Evolutionary conservation across 2,888 invertebrate genomes (phyloP).

Genomic region (Ophion slaviceki): DNA sequence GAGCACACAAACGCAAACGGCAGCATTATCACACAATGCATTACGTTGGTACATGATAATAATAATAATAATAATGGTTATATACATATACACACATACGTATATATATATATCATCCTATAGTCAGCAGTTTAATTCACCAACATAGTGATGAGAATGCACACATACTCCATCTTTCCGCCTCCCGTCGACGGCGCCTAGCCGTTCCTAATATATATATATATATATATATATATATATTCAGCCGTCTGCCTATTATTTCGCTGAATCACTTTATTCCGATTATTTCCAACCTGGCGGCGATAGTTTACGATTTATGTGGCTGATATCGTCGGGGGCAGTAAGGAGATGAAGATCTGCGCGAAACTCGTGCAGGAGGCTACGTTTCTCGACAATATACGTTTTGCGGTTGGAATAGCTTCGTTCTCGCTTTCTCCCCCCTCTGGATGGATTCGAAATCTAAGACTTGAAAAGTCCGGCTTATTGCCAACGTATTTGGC

Average conservation of each 20-base stretch:
- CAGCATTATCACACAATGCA: slow-evolving; percentile 62
- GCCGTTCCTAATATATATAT: slow-evolving; percentile 3
- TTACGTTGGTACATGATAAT: slow-evolving; percentile 57
- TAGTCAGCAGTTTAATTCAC: slow-evolving; percentile 2
- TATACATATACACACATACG: slow-evolving; percentile 19
- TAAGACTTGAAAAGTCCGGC: slow-evolving; percentile 54
- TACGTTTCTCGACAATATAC: slow-evolving; percentile 54
- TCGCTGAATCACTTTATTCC: slow-evolving; percentile 77
- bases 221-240: slow-evolving; percentile 21
- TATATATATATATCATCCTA: background rate
- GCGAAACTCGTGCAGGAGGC: slow-evolving; percentile 53
- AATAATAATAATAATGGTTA: background rate
- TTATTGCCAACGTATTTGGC: slow-evolving; percentile 52
- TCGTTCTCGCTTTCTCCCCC: slow-evolving; percentile 22
- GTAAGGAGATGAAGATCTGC: slow-evolving; percentile 23
- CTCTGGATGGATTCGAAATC: slow-evolving; percentile 7
- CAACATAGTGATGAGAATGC: background rate
- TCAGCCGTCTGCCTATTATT: slow-evolving; percentile 72
- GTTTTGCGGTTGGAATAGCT: slow-evolving; percentile 51
- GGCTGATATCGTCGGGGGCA: slow-evolving; percentile 60
- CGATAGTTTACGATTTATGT: slow-evolving; percentile 72
- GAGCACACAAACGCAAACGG: slow-evolving; percentile 52
- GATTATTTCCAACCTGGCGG: slow-evolving; percentile 77
- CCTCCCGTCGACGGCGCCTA: slow-evolving; percentile 51
- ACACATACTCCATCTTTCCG: slow-evolving; percentile 50